These are phyloP conservation scores for Chlorospingus flavigularis DNA, from an alignment of 2,797 vertebrate species.

Conservation along the genomic window DNA sequence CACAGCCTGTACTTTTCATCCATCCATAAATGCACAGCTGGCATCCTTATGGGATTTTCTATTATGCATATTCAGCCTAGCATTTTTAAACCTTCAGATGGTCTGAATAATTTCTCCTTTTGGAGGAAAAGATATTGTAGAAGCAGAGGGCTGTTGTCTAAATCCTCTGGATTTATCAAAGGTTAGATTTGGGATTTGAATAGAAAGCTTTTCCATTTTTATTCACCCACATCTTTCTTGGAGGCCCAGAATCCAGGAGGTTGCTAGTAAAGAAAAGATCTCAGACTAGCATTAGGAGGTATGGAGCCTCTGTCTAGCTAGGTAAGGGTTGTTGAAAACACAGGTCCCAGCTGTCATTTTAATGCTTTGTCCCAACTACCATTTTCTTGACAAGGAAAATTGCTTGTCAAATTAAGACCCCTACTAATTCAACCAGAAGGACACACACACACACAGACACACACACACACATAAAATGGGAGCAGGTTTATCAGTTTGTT, in stretches of 20 bases:
- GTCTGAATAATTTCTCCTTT: not conserved
- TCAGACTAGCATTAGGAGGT: not conserved
- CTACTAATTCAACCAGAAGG: not conserved
- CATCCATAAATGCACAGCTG: constrained; percentile 27
- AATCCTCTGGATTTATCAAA: not conserved
- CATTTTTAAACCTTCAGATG: constrained; percentile 12
- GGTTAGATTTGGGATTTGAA: not conserved
- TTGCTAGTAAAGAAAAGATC: not conserved
- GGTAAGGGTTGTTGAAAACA: not conserved
- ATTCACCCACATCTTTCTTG: not conserved
- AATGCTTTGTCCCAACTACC: not conserved
- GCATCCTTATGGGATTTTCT: constrained; percentile 12
- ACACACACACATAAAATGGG: not conserved
- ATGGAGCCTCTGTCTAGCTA: not conserved
- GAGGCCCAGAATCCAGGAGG: not conserved
- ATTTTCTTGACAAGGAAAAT: not conserved
- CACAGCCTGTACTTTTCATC: constrained; percentile 23
- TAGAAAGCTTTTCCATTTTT: not conserved
- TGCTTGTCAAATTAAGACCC: not conserved
- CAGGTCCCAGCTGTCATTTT: not conserved
- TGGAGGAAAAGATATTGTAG: not conserved
- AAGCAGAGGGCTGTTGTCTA: not conserved
- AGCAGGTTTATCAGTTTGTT: not conserved
- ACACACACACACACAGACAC: fast-evolving
- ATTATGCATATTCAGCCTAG: not conserved